A percentile compares a stretch with the other conserved stretches of the same genome.
Evolutionary conservation across 1,140 invertebrate species (phyloP).

Genomic region (Tetraneura akinire): DNA sequence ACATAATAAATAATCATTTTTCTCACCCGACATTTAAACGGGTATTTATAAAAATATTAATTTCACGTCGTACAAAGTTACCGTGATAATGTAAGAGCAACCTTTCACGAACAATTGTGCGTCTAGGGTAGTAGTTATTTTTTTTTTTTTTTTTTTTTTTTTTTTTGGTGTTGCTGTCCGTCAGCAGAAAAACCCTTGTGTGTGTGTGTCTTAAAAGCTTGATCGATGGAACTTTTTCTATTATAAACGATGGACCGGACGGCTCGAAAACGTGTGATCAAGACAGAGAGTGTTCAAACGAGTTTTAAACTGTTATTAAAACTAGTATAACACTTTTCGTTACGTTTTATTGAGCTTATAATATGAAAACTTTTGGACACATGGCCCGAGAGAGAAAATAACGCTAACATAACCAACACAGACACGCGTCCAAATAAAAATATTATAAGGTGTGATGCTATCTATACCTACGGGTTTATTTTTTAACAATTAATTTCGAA

Average conservation of each 20-base stretch:
- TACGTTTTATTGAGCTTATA: constrained; percentile 45
- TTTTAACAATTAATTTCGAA: no score
- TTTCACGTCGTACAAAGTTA: no score
- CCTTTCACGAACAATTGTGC: no score
- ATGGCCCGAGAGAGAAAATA: background rate
- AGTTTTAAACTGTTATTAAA: constrained; percentile 51
- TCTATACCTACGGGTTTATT: no score
- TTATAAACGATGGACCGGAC: constrained; percentile 21
- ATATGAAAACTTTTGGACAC: constrained; percentile 27
- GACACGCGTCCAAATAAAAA: background rate
- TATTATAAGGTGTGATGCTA: no score
- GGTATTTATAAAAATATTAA: no score
- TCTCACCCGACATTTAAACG: no score
- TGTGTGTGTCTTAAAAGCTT: constrained; percentile 14
- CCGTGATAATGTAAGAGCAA: no score
- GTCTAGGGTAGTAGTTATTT: no score
- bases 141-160: no score
- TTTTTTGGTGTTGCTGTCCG: background rate
- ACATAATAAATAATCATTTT: no score
- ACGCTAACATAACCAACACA: constrained; percentile 1
- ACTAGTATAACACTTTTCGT: background rate
- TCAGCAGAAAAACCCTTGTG: background rate
- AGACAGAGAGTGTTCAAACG: background rate
- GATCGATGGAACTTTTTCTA: constrained; percentile 50
- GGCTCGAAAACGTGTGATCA: constrained; percentile 2